These are phyloP conservation scores for Temnothorax ravouxi DNA, from an alignment of 2,888 invertebrate species.

Conservation along the genomic window DNA sequence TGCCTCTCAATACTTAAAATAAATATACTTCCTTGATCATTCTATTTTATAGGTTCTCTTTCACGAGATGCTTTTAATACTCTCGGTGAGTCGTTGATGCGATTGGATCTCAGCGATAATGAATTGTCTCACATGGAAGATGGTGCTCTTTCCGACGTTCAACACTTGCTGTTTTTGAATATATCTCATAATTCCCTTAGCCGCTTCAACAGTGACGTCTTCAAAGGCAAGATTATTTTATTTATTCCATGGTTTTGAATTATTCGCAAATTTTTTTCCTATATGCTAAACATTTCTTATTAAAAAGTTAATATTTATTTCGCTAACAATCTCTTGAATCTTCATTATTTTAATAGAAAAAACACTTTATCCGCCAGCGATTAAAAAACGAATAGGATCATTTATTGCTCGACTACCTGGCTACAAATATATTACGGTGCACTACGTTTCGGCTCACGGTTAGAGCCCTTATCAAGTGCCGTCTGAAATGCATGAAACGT, in stretches of 20 bases:
- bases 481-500: no score
- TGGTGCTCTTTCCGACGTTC: constrained; percentile 91
- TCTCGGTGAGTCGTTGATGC: constrained; percentile 88
- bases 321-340: background rate
- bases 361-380: no score
- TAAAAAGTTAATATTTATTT: background rate
- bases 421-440: no score
- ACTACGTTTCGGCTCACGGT: no score
- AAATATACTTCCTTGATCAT: background rate
- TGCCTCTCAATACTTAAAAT: no score
- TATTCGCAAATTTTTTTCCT: background rate
- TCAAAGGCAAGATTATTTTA: constrained; percentile 87
- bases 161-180: constrained; percentile 90
- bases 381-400: no score
- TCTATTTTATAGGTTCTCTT: constrained; percentile 88
- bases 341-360: no score
- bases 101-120: constrained; percentile 93
- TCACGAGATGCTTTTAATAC: constrained; percentile 89
- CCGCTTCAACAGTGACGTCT: constrained; percentile 94
- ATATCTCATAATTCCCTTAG: constrained; percentile 93
- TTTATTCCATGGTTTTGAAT: constrained; percentile 5
- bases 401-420: no score
- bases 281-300: background rate
- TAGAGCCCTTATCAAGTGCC: no score
- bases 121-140: constrained; percentile 92